A percentile compares a stretch with the other conserved stretches of the same genome.
phyloP scores from a whole-genome alignment of 1,140 invertebrate species.

The Diabrotica undecimpunctata region DNA sequence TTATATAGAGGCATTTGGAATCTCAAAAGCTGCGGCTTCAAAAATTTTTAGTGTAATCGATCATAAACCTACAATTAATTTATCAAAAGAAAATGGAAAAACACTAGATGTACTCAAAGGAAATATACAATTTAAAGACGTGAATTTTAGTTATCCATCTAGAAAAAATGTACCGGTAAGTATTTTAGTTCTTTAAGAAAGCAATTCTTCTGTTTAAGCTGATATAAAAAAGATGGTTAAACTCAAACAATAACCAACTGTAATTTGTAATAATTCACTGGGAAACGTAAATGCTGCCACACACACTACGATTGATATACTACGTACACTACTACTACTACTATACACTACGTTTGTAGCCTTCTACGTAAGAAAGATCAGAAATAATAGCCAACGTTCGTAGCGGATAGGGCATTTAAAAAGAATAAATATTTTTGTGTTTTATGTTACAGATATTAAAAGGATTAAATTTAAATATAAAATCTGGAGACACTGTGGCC shows the following conservation, averaged over 20 bases:
- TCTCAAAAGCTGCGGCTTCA: slow-evolving; percentile 76
- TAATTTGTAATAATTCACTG: too few species aligned
- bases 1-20: slow-evolving; percentile 70
- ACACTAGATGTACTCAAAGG: slow-evolving; percentile 51
- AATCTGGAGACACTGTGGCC: slow-evolving; percentile 79
- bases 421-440: neutral
- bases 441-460: slow-evolving; percentile 56
- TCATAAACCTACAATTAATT: slow-evolving; percentile 76
- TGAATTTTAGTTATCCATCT: slow-evolving; percentile 83
- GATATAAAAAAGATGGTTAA: too few species aligned
- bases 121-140: slow-evolving; percentile 73
- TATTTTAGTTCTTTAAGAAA: too few species aligned
- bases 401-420: too few species aligned
- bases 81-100: slow-evolving; percentile 61
- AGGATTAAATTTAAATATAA: slow-evolving; percentile 69
- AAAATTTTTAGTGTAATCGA: slow-evolving; percentile 82
- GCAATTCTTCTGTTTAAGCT: too few species aligned
- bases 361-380: too few species aligned
- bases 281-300: too few species aligned
- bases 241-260: too few species aligned
- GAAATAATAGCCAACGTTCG: too few species aligned
- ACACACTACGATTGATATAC: too few species aligned
- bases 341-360: too few species aligned
- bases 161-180: slow-evolving; percentile 67
- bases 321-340: too few species aligned